phyloP scores from a whole-genome alignment of 2,113 vertebrate species.

The Crotophaga sulcirostris region DNA sequence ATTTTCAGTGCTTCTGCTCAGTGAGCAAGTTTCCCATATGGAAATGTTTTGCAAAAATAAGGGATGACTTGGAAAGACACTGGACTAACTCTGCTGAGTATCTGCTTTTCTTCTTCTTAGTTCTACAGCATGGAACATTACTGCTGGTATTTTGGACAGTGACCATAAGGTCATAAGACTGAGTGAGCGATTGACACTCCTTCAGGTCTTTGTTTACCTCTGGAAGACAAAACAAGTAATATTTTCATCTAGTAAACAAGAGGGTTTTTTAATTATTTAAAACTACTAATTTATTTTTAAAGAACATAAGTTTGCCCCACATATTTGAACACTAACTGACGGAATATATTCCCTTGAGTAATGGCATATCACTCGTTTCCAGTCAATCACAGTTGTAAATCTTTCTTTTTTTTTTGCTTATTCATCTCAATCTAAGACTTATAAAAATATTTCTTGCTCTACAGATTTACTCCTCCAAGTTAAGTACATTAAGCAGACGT shows the following conservation, averaged over 20 bases:
- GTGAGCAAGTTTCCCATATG: conserved; percentile 30
- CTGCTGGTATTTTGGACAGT: conserved; percentile 59
- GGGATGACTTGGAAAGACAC: conserved; percentile 47
- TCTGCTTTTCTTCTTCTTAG: conserved; percentile 64
- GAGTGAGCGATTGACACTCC: neutral
- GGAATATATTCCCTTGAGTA: neutral
- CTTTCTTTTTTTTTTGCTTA: neutral
- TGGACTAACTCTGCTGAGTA: conserved; percentile 56
- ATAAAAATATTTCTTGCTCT: neutral
- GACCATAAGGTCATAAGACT: conserved; percentile 51
- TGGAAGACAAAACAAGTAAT: conserved; percentile 36
- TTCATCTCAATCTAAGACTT: neutral
- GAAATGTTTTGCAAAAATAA: conserved; percentile 61
- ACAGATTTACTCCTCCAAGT: neutral
- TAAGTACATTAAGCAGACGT: neutral
- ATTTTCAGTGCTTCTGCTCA: conserved; percentile 10
- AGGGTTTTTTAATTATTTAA: neutral
- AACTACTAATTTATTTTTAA: neutral
- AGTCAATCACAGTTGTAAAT: neutral
- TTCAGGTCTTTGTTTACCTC: conserved; percentile 47
- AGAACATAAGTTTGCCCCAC: neutral
- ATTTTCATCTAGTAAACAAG: conserved; percentile 1
- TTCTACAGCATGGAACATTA: neutral
- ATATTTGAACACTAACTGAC: neutral
- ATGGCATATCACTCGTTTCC: neutral